phyloP scores from a whole-genome alignment of 2,113 vertebrate species.

The Cavia porcellus region DNA sequence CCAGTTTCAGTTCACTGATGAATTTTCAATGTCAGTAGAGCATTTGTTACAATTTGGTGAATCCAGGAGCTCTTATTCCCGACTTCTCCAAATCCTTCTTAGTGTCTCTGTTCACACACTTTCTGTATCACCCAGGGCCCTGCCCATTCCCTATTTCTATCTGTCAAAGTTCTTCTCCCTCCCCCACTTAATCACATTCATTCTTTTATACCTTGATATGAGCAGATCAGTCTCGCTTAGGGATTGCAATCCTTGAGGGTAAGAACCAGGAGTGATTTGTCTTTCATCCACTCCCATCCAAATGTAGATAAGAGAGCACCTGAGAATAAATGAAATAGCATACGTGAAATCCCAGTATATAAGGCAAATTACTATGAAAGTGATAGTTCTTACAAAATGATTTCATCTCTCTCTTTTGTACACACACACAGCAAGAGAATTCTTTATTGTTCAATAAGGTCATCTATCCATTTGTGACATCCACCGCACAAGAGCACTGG shows the following conservation, averaged over 20 bases:
- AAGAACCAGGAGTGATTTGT: constrained; percentile 64
- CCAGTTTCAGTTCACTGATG: background rate
- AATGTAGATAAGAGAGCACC: constrained; percentile 60
- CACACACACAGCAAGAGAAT: background rate
- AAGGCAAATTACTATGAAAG: constrained; percentile 59
- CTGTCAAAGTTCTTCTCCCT: constrained; percentile 17
- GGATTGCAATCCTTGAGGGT: constrained; percentile 13
- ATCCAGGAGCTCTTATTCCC: background rate
- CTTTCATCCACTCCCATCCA: constrained; percentile 56
- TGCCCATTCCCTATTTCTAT: background rate
- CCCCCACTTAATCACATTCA: constrained; percentile 22
- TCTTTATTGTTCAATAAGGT: background rate
- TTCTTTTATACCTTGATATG: constrained; percentile 53
- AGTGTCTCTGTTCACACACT: background rate
- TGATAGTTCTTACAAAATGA: constrained; percentile 36
- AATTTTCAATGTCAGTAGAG: constrained; percentile 40
- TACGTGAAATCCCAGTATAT: constrained; percentile 63
- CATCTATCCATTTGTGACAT: background rate
- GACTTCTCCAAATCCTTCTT: constrained; percentile 23
- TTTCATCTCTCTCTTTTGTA: background rate
- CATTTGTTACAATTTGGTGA: background rate
- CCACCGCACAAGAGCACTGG: background rate
- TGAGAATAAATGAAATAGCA: constrained; percentile 75
- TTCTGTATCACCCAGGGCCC: background rate
- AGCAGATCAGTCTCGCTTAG: constrained; percentile 44